Base-by-base conservation (phyloP, 1,140 invertebrate species). In the Gryon sp. region DNA sequence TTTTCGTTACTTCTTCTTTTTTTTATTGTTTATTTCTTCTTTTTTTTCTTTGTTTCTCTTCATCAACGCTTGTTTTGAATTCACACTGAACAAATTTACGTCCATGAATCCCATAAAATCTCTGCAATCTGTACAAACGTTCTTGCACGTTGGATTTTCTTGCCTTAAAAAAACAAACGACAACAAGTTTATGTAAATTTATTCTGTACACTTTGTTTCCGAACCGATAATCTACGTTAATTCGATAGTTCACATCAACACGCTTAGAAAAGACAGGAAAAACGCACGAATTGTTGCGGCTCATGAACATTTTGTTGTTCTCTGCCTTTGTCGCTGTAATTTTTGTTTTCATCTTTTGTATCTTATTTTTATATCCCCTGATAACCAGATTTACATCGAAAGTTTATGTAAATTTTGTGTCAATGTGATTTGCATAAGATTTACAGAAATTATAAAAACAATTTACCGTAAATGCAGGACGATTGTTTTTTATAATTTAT, bases 121-220 rank as follows among this genome's bases (percentile, higher is more conserved):
- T 69, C 41, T 69, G 57, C 57, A 76, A 76, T 76, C 65, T 76
- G 63, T 76, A 69, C 65, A 76, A 76, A 69, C 59, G 57, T n/a
- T 52, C 36, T 69, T 69, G 59, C 50, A 69, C 28, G 36, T 76
- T 16, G 22, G 43, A 69, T 75, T 75, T 46, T 63, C 32, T 76
- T 48, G 30, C 30, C 22, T 62, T 30, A 41, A 62, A 66, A n/a
- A 69, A 69, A 69, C 22, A 68, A 68, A 76, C 63, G 46, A 75
- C 55, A 72, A 60, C 32, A 59, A 65, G 59, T 60, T 73, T 46
- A 48, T 73, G 60, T 41, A 12, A 65, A 74, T 65, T 52, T 19
- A 45, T 66, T 74, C 60, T 74, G 70, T 74, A 74, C 70, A 74
- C 16, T 73, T 50, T 73, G 24, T 18, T 16, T 52, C 5, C 14